Base-by-base conservation (phyloP, 2,888 invertebrate species). In the Catocala sponsa region DNA sequence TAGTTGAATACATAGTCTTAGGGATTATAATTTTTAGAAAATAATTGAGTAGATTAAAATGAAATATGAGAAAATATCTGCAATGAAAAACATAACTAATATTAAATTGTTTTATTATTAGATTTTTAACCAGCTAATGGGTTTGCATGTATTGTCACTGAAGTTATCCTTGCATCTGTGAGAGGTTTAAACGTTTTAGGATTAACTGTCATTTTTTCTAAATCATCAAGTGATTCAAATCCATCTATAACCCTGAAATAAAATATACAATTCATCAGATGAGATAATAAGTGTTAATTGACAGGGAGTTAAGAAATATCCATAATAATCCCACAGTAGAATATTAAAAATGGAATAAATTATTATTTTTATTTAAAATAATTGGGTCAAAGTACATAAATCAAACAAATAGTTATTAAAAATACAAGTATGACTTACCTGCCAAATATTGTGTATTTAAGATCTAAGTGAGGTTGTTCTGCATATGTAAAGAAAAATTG, bases 401-500 rank as follows among this genome's bases (percentile, higher is more conserved):
- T 25, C 25, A 25, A 25, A 25, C 25, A 25, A 25, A 25, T 25
- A 25, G 25, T 25, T 25, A 25, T 25, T 25, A 25, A 25, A 25
- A 25, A 25, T 25, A 25, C 25, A 25, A 25, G 4, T 25, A 25
- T 25, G 11, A 35, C 59, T 91, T 95, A 99, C 99, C 97, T 98
- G 88, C 98, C 99, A 96, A 99, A 99, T 44, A 99, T 87, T 5
- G 99, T 99, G 88, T 99, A 99, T 87, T 99, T 99, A 63, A 99
- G 95, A 91, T 99, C 99, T 59, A 99, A 95, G 92, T 99, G 98
- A 48, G 98, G 98, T 85, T 99, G 99, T 62, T 98, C 97, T 11
- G 96, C 97, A 90, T 99, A 99, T 0, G 98, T 97, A 73, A 99
- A 97, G 88, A 99, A 99, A 91, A 99, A 99, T 88, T 99, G 99